phyloP scores from a whole-genome alignment of 2,113 vertebrate genomes.

The Gasterosteus aculeatus region DNA sequence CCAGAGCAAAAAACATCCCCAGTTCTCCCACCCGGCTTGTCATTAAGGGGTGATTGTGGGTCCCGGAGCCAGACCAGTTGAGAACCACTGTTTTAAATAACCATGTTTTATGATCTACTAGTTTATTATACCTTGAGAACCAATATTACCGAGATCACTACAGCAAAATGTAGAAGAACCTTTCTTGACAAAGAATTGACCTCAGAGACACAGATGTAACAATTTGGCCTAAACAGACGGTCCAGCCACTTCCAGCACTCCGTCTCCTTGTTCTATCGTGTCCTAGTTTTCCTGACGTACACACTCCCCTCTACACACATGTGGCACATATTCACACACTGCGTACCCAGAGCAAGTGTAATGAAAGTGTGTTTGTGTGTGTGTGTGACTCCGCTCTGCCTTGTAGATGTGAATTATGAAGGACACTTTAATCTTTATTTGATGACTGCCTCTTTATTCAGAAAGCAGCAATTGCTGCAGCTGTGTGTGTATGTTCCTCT shows the following conservation, averaged over 20 bases:
- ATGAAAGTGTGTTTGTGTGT: slow-evolving; percentile 22
- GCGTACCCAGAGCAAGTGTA: neutral
- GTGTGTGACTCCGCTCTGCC: slow-evolving; percentile 32
- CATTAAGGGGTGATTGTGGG: no score
- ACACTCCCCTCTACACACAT: slow-evolving; percentile 8
- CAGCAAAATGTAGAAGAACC: neutral
- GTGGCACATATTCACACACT: neutral
- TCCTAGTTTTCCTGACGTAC: slow-evolving; percentile 38
- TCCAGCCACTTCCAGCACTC: neutral
- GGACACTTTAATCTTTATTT: slow-evolving; percentile 66
- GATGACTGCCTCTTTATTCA: slow-evolving; percentile 59
- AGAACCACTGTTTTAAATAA: neutral
- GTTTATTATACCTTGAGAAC: neutral
- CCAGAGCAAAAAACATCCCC: no score
- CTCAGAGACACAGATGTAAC: neutral
- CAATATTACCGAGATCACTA: neutral
- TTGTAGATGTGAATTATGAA: slow-evolving; percentile 69
- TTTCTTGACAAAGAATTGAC: neutral
- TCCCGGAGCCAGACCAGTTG: no score
- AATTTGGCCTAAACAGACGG: neutral
- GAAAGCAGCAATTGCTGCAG: slow-evolving; percentile 39
- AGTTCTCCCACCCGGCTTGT: no score
- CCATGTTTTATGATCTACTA: neutral
- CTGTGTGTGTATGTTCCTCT: slow-evolving; percentile 3
- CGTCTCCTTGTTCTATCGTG: neutral